phyloP scores from a whole-genome alignment of 2,113 vertebrate genomes.

The Chionodraco myersi region DNA sequence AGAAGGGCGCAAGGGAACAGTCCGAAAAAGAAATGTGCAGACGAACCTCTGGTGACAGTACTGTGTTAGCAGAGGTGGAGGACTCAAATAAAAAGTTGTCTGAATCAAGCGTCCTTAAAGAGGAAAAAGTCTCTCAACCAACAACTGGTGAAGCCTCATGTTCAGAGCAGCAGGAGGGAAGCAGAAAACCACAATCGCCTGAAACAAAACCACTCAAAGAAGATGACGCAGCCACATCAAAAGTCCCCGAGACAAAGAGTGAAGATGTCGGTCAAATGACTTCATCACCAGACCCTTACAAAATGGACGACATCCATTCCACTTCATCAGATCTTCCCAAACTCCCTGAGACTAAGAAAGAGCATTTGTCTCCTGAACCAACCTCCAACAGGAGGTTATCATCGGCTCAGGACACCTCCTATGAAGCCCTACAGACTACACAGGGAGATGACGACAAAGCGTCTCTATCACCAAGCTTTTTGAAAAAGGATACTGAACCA shows the following conservation, averaged over 20 bases:
- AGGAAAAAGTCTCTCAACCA: constrained; percentile 30
- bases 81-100: constrained; percentile 62
- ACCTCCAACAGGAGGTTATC: constrained; percentile 46
- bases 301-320: constrained; percentile 10
- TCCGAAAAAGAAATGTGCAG: constrained; percentile 90
- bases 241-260: constrained; percentile 41
- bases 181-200: constrained; percentile 32
- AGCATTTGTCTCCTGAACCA: constrained; percentile 28
- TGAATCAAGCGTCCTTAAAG: constrained; percentile 44
- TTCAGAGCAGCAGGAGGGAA: constrained; percentile 28
- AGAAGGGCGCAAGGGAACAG: constrained; percentile 94
- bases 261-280: constrained; percentile 32
- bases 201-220: constrained; percentile 44
- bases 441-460: constrained; percentile 36
- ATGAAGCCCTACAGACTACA: constrained; percentile 22
- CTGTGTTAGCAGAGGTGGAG: constrained; percentile 61
- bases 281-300: constrained; percentile 6
- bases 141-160: constrained; percentile 39
- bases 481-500: constrained; percentile 30
- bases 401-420: constrained; percentile 19
- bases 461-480: constrained; percentile 23
- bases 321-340: constrained; percentile 21
- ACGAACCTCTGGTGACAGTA: constrained; percentile 50
- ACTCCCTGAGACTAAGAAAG: constrained; percentile 29
- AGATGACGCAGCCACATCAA: constrained; percentile 11